phyloP scores from a whole-genome alignment of 2,888 invertebrate species.

The Drosophila vallismaia region DNA sequence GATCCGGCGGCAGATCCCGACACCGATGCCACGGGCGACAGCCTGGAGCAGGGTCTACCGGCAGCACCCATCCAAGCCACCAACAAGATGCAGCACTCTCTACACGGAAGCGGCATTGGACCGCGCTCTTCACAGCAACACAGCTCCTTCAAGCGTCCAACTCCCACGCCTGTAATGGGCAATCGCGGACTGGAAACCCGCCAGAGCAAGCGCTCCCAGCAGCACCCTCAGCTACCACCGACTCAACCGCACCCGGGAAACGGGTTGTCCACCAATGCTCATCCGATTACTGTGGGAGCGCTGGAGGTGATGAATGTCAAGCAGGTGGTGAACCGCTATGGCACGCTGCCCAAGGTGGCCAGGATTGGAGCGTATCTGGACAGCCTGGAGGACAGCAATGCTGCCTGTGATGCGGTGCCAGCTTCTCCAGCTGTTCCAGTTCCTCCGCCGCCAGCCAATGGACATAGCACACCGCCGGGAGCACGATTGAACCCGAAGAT shows the following conservation, averaged over 20 bases:
- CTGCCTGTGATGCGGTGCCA: slow-evolving; percentile 71
- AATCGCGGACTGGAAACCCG: slow-evolving; percentile 86
- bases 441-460: slow-evolving; percentile 39
- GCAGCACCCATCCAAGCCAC: slow-evolving; percentile 40
- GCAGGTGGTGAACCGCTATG: slow-evolving; percentile 96
- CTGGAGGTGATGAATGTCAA: slow-evolving; percentile 98
- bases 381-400: slow-evolving; percentile 91
- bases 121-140: slow-evolving; percentile 83
- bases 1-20: slow-evolving; percentile 87
- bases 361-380: slow-evolving; percentile 98
- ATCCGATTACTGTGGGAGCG: slow-evolving; percentile 93
- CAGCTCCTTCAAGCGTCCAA: slow-evolving; percentile 85
- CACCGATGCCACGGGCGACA: slow-evolving; percentile 89
- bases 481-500: slow-evolving; percentile 29
- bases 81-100: slow-evolving; percentile 84
- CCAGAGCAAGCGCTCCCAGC: slow-evolving; percentile 86
- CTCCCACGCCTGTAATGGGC: slow-evolving; percentile 86
- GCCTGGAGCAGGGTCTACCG: slow-evolving; percentile 79
- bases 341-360: slow-evolving; percentile 98
- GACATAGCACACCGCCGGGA: slow-evolving; percentile 53
- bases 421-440: slow-evolving; percentile 23
- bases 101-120: slow-evolving; percentile 77
- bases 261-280: slow-evolving; percentile 47
- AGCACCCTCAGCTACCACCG: slow-evolving; percentile 60
- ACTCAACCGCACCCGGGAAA: slow-evolving; percentile 38